Conservation (phyloP, 2,888 invertebrate species). For the Laothoe populi region DNA sequence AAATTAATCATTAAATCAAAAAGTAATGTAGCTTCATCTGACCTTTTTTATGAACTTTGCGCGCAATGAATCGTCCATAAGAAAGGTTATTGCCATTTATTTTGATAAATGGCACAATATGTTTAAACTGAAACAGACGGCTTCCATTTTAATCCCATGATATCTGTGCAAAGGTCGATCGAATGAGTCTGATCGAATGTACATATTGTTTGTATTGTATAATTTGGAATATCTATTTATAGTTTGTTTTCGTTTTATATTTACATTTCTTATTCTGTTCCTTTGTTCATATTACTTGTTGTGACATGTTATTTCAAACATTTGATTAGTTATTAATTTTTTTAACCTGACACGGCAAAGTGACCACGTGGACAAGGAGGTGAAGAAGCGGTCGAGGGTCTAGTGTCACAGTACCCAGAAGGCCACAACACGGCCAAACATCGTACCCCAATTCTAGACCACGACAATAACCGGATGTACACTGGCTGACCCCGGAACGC, state of each 20-base stretch:
- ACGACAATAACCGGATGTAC: no score
- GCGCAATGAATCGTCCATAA: not conserved
- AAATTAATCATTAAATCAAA: not conserved
- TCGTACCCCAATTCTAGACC: no score
- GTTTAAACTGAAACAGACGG: slow-evolving; percentile 39
- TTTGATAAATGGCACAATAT: slow-evolving; percentile 31
- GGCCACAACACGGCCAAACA: no score
- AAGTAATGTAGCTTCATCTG: not conserved
- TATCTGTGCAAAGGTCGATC: slow-evolving; percentile 37
- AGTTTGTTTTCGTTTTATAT: not conserved
- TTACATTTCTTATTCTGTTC: not conserved
- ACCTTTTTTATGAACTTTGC: slow-evolving; percentile 4
- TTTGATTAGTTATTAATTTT: not conserved
- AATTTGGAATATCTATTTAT: not conserved
- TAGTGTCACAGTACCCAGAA: no score
- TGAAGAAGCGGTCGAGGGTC: no score
- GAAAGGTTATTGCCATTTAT: slow-evolving; percentile 11
- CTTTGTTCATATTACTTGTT: no score
- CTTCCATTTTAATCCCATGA: slow-evolving; percentile 43
- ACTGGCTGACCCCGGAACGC: no score
- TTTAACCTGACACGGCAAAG: no score
- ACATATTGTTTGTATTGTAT: not conserved
- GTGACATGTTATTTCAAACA: not conserved
- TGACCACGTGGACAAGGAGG: no score
- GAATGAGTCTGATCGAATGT: not conserved